Base-by-base conservation (phyloP, 2,888 invertebrate species). In the Torymus tubicola region DNA sequence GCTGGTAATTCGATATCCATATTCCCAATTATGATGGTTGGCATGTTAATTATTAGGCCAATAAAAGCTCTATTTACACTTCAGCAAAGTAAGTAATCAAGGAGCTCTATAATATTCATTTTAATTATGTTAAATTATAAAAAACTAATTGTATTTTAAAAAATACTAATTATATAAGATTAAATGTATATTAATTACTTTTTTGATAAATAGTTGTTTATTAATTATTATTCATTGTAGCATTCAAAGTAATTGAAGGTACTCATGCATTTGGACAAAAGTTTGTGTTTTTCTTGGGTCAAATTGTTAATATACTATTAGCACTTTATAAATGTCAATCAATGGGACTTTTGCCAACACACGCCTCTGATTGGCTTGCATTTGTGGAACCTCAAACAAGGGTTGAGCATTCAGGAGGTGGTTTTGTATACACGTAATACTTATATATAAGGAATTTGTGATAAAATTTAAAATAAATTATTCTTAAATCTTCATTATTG, bases 1-100 rank as follows among this genome's bases (percentile, higher is more conserved):
- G 98, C 99, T 74, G 99, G 99, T 18, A 99, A 98, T 91, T 98
- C 99, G 0, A 99, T 99, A 87, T 99, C 99, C 0, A 99, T 99
- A 87, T 99, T 99, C 88, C 99, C 99, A 0, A 99, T 99, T 68
- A 99, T 99, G 99, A 99, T 99, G 99, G 98, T 99, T 11, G 99
- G 98, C 63, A 99, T 99, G 99, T 93, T 99, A 92, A 95, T 99
- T 86, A 96, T 99, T 87, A 93, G 99, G 82, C 99, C 99, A 2
- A 94, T 99, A 42, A 99, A 99, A 92, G 98, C 99, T 2, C 93
- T 99, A 78, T 97, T 99, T 90, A 93, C 97, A 0, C 96, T 98
- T 57, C 95, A 95, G 88, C 94, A 95, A 83, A 96, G 90, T 91
- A 78, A 87, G 88, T 85, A 57, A 4, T 21, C 24, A 42, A 60